Base-by-base conservation (phyloP, 2,888 invertebrate species). In the Plagodis dolabraria region DNA sequence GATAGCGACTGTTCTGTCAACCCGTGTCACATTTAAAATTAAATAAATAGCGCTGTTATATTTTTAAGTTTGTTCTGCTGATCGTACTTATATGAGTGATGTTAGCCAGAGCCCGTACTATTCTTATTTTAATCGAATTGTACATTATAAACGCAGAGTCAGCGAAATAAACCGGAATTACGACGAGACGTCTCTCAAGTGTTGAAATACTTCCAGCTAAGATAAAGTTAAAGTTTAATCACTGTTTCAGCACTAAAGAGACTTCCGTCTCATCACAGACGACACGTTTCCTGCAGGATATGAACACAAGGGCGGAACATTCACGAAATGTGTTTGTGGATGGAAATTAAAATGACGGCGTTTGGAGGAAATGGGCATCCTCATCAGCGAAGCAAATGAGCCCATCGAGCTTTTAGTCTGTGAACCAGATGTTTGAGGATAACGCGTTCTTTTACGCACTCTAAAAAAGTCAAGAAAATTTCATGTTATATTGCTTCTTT, bases 271-370 rank as follows among this genome's bases (percentile, higher is more conserved):
- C 51, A 52, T 52, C 48, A 33, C 55, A 60, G 44, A 35, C 38
- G 45, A 58, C 59, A 54, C 53, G 50, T 45, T 48, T 52, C 47
- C 44, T 33, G 22, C 55, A 52, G 60, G 55, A 55, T 60, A 55
- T 60, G 60, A 56, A 35, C 40, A 47, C 12, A 47, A 54, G 54
- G 49, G 36, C 9, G 60, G 33, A 44, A 45, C 46, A 49, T 56
- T 49, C 48, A 38, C 49, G 22, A 49, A 60, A 53, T 56, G 56
- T 56, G 48, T 56, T 48, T 53, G 56, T 53, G 49, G 56, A 49
- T 60, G 55, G 56, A 60, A 56, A 60, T 60, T 60, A 60, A 60
- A 60, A 53, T 51, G 51, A 40, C 49, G 53, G 45, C 34, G 54
- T 47, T 51, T 47, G 49, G 22, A 53, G 53, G 56, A 60, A 60